A percentile compares a stretch with the other conserved stretches of the same genome.
Conservation (phyloP, 2,888 invertebrate species). For the Rhaphigaster nebulosa region DNA sequence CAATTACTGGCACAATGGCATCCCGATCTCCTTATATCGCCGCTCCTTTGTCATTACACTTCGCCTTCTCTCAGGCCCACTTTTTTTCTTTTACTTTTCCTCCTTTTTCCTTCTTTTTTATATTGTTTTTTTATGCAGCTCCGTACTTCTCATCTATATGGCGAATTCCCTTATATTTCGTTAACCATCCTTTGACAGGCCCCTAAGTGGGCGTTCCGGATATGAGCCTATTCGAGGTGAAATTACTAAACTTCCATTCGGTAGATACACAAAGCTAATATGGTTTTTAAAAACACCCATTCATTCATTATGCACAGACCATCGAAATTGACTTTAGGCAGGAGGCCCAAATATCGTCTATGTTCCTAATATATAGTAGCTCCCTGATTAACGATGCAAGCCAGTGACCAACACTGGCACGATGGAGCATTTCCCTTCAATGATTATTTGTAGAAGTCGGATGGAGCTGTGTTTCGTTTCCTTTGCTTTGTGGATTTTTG, state of each 20-base stretch:
- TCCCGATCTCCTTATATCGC: conserved; percentile 29
- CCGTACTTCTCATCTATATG: conserved; percentile 24
- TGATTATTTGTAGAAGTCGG: no score
- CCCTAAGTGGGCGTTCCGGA: not conserved
- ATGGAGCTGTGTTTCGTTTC: no score
- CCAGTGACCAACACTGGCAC: no score
- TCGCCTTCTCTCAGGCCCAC: conserved; percentile 22
- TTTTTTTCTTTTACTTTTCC: not conserved
- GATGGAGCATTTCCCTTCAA: no score
- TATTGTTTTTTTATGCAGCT: conserved; percentile 18
- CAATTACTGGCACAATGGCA: conserved; percentile 49
- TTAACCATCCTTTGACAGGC: not conserved
- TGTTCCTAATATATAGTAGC: no score
- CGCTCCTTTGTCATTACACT: conserved; percentile 34
- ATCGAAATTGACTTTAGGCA: no score
- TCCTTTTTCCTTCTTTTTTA: not conserved
- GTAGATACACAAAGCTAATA: not conserved
- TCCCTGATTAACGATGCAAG: no score
- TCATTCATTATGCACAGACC: no score
- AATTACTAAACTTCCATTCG: not conserved
- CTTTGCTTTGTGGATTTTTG: no score
- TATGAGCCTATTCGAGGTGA: not conserved
- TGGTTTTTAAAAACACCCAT: no score
- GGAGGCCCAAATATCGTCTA: no score
- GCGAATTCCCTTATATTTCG: conserved; percentile 20